Conservation (phyloP, 2,888 invertebrate genomes). For the Buathra laborator region DNA sequence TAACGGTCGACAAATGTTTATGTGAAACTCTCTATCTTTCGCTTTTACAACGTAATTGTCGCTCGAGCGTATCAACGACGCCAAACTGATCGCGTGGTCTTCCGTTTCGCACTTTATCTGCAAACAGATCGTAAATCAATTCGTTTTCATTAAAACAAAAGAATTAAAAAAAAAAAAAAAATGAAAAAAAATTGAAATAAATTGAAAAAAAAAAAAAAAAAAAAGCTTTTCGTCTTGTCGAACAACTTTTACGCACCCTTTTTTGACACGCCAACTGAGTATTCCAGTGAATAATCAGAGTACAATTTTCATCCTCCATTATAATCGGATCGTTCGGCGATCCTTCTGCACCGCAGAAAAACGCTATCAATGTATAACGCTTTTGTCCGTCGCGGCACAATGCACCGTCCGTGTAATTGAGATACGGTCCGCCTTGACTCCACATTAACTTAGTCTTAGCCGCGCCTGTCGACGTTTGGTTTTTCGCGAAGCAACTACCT, state of each 20-base stretch:
- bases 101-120: slow-evolving; percentile 76
- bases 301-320: slow-evolving; percentile 75
- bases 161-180: background rate
- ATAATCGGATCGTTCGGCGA: slow-evolving; percentile 70
- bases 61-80: slow-evolving; percentile 72
- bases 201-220: slow-evolving; percentile 29
- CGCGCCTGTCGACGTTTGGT: slow-evolving; percentile 75
- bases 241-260: slow-evolving; percentile 62
- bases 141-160: slow-evolving; percentile 31
- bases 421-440: slow-evolving; percentile 79
- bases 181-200: slow-evolving; percentile 22
- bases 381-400: slow-evolving; percentile 71
- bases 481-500: slow-evolving; percentile 77
- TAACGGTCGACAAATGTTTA: slow-evolving; percentile 81
- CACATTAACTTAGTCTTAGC: slow-evolving; percentile 79
- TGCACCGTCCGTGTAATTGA: slow-evolving; percentile 81
- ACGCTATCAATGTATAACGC: slow-evolving; percentile 78
- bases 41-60: slow-evolving; percentile 77
- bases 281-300: slow-evolving; percentile 77
- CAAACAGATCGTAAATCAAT: slow-evolving; percentile 14
- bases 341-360: slow-evolving; percentile 76
- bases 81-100: slow-evolving; percentile 74
- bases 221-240: background rate
- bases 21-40: slow-evolving; percentile 76
- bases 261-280: slow-evolving; percentile 77